These are phyloP conservation scores for Acanthopleura granulata DNA, from an alignment of 2,888 invertebrate genomes.

Conservation along the genomic window DNA sequence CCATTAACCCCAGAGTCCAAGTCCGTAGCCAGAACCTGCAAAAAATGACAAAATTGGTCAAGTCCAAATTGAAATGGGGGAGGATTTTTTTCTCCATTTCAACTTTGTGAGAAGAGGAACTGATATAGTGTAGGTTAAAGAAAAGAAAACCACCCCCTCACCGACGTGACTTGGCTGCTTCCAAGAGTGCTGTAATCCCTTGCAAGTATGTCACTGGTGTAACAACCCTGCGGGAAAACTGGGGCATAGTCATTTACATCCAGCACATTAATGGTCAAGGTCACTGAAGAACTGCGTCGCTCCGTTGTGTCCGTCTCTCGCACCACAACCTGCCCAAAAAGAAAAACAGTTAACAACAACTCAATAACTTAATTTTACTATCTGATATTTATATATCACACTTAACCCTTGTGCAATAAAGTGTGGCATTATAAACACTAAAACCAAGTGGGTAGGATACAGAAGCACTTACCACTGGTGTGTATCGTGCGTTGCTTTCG, in stretches of 20 bases:
- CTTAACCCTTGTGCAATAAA: too few relatives aligned
- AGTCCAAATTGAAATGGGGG: not conserved
- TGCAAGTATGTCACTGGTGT: not conserved
- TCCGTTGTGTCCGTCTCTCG: conserved; percentile 40
- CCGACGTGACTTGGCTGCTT: not conserved
- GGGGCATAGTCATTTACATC: conserved; percentile 60
- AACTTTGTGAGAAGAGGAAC: too few relatives aligned
- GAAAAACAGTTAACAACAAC: not conserved
- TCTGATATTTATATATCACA: too few relatives aligned
- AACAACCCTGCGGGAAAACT: conserved; percentile 33
- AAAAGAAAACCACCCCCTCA: too few relatives aligned
- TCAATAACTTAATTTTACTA: too few relatives aligned
- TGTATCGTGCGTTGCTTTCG: conserved; percentile 35
- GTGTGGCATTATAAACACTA: too few relatives aligned
- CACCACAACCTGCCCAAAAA: conserved; percentile 42
- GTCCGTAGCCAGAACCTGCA: conserved; percentile 46
- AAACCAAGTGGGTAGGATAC: not conserved
- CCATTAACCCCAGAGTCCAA: conserved; percentile 43
- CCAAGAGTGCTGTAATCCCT: not conserved
- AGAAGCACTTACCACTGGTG: conserved; percentile 29
- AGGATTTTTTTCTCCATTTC: not conserved
- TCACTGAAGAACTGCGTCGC: conserved; percentile 30
- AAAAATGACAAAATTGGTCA: too few relatives aligned
- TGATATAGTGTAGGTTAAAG: too few relatives aligned
- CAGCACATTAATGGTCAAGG: conserved; percentile 42